Percentiles rank a stretch among this genome's conserved stretches.
Evolutionary conservation across 1,140 invertebrate genomes (phyloP).

Genomic region (Hydropsyche tenuis): DNA sequence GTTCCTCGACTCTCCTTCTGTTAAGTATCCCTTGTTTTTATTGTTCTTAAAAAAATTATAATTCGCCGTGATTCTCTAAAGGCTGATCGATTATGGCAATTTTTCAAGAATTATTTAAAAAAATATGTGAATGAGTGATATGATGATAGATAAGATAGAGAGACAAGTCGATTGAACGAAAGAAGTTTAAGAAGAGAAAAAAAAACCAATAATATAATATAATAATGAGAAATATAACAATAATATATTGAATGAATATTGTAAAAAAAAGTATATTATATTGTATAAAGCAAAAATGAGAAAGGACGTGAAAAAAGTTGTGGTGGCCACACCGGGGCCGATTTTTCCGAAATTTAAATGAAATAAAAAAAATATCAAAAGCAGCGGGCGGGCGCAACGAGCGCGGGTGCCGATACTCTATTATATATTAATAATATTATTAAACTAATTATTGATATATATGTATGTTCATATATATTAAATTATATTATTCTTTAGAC

Average conservation of each 20-base stretch:
- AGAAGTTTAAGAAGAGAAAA: background rate
- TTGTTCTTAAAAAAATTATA: constrained; percentile 38
- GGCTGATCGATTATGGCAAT: constrained; percentile 51
- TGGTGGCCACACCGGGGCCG: constrained; percentile 26
- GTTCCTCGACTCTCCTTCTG: constrained; percentile 24
- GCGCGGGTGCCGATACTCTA: constrained; percentile 22
- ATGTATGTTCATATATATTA: constrained; percentile 37
- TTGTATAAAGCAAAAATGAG: constrained; percentile 15
- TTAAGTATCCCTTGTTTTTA: constrained; percentile 31
- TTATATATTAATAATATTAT: too few species aligned
- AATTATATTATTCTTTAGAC: constrained; percentile 46
- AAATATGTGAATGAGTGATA: constrained; percentile 24
- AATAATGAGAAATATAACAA: constrained; percentile 49
- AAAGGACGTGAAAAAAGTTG: constrained; percentile 33
- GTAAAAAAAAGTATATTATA: constrained; percentile 46
- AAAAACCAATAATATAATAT: constrained; percentile 49
- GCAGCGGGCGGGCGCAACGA: constrained; percentile 41
- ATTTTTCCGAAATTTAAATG: background rate
- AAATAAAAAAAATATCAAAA: constrained; percentile 33
- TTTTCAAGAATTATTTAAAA: constrained; percentile 48
- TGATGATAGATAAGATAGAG: background rate
- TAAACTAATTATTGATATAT: constrained; percentile 13
- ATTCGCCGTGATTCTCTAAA: constrained; percentile 50
- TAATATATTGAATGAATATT: constrained; percentile 51
- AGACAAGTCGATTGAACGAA: background rate